These are phyloP conservation scores for Quadroppia sp. DNA, from an alignment of 2,888 invertebrate species.

Conservation along the genomic window DNA sequence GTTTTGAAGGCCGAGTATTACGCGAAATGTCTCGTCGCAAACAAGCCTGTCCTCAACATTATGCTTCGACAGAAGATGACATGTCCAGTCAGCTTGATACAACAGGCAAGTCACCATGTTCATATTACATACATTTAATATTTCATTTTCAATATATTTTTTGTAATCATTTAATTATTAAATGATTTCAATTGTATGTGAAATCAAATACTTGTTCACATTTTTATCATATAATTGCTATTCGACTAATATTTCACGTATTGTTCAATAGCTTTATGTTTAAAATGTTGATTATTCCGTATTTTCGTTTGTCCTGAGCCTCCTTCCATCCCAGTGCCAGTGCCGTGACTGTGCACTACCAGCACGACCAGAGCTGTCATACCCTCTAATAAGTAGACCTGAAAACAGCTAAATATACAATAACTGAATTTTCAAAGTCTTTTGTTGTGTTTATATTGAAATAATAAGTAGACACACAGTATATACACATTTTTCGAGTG, in stretches of 20 bases:
- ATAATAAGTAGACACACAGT: neutral
- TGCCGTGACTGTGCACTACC: neutral
- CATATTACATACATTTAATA: neutral
- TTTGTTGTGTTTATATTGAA: conserved; percentile 29
- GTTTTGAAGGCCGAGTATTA: conserved; percentile 14
- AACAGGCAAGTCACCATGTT: conserved; percentile 1
- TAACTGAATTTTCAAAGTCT: conserved; percentile 30
- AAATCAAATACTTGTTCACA: neutral
- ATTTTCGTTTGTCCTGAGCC: neutral
- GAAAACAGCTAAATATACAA: conserved; percentile 34
- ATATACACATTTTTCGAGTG: conserved; percentile 27
- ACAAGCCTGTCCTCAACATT: conserved; percentile 40
- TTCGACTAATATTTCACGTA: neutral
- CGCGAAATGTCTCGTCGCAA: conserved; percentile 40
- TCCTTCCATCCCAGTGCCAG: too few species aligned
- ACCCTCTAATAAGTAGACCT: neutral
- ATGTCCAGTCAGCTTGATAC: conserved; percentile 13
- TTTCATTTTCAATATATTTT: too few species aligned
- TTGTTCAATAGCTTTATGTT: neutral
- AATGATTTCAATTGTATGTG: too few species aligned
- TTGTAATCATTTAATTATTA: too few species aligned
- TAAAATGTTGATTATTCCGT: neutral
- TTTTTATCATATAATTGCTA: neutral
- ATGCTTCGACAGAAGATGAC: conserved; percentile 21
- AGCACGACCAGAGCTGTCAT: conserved; percentile 24